Conservation (phyloP, 53 echinoderm and acorn worm species). For the Apostichopus leukothele region DNA sequence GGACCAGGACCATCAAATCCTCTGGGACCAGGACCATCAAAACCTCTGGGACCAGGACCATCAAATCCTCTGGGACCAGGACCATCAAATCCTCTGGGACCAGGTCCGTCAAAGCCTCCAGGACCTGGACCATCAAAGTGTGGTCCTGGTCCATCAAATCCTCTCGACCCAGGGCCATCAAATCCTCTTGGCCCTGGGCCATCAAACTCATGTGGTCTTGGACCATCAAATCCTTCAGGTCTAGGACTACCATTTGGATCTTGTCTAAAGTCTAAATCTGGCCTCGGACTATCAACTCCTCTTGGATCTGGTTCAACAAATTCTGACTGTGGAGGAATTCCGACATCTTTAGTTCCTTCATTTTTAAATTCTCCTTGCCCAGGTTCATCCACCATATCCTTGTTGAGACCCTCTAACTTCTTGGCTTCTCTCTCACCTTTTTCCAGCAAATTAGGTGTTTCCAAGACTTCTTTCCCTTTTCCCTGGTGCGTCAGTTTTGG, state of each 20-base stretch:
- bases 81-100: slow-evolving; percentile 19
- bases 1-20: slow-evolving; percentile 35
- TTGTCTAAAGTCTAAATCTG: slow-evolving; percentile 8
- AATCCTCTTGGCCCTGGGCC: slow-evolving; percentile 14
- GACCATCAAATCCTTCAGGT: slow-evolving; percentile 40
- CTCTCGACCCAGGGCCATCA: slow-evolving; percentile 30
- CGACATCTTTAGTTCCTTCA: slow-evolving; percentile 2
- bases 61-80: slow-evolving; percentile 39
- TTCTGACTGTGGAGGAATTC: not conserved
- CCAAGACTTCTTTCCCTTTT: too few relatives aligned
- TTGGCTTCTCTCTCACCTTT: too few relatives aligned
- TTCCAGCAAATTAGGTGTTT: too few relatives aligned
- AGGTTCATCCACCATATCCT: not conserved
- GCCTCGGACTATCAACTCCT: not conserved
- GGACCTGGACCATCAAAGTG: slow-evolving; percentile 44
- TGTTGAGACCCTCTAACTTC: too few relatives aligned
- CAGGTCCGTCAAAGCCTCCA: slow-evolving; percentile 16
- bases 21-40: slow-evolving; percentile 42
- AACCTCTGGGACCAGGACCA: slow-evolving; percentile 41
- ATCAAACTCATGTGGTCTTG: not conserved
- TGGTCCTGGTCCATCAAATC: slow-evolving; percentile 35
- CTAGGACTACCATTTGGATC: slow-evolving; percentile 36
- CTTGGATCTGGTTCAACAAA: not conserved
- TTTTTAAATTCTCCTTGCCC: not conserved
- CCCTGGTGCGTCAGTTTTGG: too few relatives aligned